Base-by-base conservation (phyloP, 2,888 invertebrate species). In the Antheraea yamamai region DNA sequence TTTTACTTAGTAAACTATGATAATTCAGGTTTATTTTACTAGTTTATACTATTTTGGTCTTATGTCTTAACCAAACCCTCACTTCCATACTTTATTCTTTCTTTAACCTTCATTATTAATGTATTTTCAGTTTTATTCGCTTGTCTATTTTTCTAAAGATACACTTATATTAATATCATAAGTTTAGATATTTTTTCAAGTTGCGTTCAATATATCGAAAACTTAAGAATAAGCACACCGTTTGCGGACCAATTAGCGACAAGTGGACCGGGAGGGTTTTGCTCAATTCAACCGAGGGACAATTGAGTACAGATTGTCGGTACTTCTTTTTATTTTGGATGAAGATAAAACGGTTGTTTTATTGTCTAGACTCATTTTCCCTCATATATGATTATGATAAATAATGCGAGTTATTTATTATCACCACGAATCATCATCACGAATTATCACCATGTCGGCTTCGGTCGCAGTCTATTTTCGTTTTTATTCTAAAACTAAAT, bases 241-340 rank as follows among this genome's bases (percentile, higher is more conserved):
- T 82, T 82, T 82, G 80, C 77, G 74, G 77, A 73, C 82, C 88
- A 87, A 88, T 89, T 88, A 89, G 86, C 84, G 82, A 81, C 86
- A 89, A 89, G 88, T 89, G 89, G 84, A 76, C 77, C 78, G 77
- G 89, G 84, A 76, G 77, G 79, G 77, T 73, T 75, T 73, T 66
- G 77, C 64, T 71, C 75, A 18, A 74, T 30, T 61, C 75, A 78
- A 61, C 74, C 47, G 39, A 70, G 80, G 78, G 74, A 78, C 81
- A 84, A 84, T 85, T 86, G 81, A 76, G 81, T 74, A 78, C 85
- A 84, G 89, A 88, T 88, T 88, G 88, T 81, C 80, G 71, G 74
- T 75, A 72, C 47, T 71, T 72, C 72, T 72, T 72, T 71, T 61
- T 72, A 52, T 61, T 61, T n/a, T 70, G 39, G 39, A 18, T 39